Percentiles rank a stretch among this genome's conserved stretches.
These are phyloP conservation scores for Wasmannia auropunctata DNA, from an alignment of 1,140 invertebrate species.

Conservation along the genomic window DNA sequence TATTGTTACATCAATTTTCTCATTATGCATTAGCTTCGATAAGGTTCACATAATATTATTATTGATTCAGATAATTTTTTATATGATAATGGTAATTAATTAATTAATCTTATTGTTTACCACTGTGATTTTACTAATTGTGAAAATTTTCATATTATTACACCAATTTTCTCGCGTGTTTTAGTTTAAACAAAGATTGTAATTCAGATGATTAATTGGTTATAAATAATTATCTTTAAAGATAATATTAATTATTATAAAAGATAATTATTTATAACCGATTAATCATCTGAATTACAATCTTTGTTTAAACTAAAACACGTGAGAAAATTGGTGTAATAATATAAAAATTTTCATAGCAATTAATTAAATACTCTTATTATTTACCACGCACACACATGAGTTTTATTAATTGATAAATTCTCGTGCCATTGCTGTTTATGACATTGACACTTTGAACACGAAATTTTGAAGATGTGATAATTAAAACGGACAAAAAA, in stretches of 20 bases:
- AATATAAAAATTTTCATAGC: too few relatives aligned
- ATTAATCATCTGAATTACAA: too few relatives aligned
- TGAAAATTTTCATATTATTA: too few relatives aligned
- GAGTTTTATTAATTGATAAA: neutral
- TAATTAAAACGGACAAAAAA: neutral
- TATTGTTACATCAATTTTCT: neutral
- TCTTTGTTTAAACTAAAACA: too few relatives aligned
- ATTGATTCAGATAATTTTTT: slow-evolving; percentile 23
- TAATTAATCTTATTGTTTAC: neutral
- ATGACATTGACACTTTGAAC: neutral
- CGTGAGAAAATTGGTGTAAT: too few relatives aligned
- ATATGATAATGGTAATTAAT: slow-evolving; percentile 22
- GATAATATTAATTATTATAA: too few relatives aligned
- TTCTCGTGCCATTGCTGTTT: neutral
- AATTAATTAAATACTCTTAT: too few relatives aligned
- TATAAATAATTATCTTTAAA: too few relatives aligned
- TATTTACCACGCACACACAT: neutral
- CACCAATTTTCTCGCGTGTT: slow-evolving; percentile 13
- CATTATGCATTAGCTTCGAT: neutral
- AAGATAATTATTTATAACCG: too few relatives aligned
- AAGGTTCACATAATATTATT: neutral
- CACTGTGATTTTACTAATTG: too few relatives aligned
- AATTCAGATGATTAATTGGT: too few relatives aligned
- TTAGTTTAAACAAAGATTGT: too few relatives aligned
- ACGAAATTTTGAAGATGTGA: neutral